phyloP scores from a whole-genome alignment of 30 jellyfish, hydroid and myxozoan species.

The Chrysaora quinquecirrha region DNA sequence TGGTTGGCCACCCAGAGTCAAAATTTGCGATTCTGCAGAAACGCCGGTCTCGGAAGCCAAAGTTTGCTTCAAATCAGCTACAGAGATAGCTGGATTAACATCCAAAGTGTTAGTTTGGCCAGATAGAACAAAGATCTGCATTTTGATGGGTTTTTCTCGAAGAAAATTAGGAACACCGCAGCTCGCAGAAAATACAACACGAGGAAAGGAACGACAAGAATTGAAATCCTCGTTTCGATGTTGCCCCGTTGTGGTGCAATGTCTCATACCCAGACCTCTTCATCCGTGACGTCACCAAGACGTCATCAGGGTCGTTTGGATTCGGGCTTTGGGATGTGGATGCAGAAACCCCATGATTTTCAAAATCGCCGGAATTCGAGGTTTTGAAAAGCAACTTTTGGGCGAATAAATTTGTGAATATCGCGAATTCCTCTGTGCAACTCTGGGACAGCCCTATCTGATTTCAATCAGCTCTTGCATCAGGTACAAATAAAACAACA shows the following conservation, averaged over 20 bases:
- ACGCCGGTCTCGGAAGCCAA: conserved; percentile 83
- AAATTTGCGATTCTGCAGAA: conserved; percentile 82
- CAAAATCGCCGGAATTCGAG: background rate
- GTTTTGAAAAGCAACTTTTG: no score
- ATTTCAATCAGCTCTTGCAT: no score
- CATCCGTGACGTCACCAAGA: background rate
- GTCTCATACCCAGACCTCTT: background rate
- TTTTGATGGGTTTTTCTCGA: conserved; percentile 10
- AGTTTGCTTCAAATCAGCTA: conserved; percentile 84
- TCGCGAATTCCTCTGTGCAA: background rate
- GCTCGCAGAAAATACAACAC: background rate
- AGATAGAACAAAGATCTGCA: conserved; percentile 96
- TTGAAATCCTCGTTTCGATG: background rate
- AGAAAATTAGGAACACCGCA: background rate
- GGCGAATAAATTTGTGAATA: background rate
- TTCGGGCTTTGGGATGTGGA: background rate
- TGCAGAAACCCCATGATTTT: no score
- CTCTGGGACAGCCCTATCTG: background rate
- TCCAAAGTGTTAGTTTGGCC: conserved; percentile 65
- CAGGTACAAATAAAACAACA: no score
- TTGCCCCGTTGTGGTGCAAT: background rate
- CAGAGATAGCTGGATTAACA: conserved; percentile 70
- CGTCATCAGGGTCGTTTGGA: background rate
- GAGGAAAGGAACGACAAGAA: background rate
- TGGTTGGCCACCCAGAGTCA: conserved; percentile 88